phyloP scores from a whole-genome alignment of 2,888 invertebrate genomes.

The Beris chalybata region DNA sequence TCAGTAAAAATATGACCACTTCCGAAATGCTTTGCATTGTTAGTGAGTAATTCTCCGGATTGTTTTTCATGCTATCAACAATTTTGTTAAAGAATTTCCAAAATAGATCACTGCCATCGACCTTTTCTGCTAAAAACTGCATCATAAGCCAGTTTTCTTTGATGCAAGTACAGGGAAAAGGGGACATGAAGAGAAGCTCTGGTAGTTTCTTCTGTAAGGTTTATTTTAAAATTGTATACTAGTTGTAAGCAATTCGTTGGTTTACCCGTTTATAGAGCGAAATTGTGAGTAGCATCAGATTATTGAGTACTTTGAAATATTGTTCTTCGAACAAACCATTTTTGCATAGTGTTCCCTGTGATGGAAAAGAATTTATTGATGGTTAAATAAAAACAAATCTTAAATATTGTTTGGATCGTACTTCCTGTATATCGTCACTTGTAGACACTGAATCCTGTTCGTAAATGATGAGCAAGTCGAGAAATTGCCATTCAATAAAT shows the following conservation, averaged over 20 bases:
- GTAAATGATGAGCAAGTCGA: conserved; percentile 49
- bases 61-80: conserved; percentile 47
- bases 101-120: conserved; percentile 48
- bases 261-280: conserved; percentile 45
- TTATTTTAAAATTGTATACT: too few relatives aligned
- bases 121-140: conserved; percentile 55
- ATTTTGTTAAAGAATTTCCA: conserved; percentile 57
- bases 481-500: conserved; percentile 52
- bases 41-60: conserved; percentile 42
- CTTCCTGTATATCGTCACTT: conserved; percentile 38
- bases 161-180: conserved; percentile 62
- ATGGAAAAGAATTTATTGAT: background rate
- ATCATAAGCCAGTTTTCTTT: conserved; percentile 63
- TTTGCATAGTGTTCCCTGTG: conserved; percentile 9
- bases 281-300: conserved; percentile 46
- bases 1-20: conserved; percentile 57
- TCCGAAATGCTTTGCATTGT: conserved; percentile 45
- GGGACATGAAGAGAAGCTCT: conserved; percentile 57
- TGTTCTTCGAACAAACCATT: conserved; percentile 40
- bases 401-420: background rate
- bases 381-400: too few relatives aligned
- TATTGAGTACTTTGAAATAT: conserved; percentile 45
- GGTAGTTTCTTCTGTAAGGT: conserved; percentile 21
- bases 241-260: too few relatives aligned
- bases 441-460: conserved; percentile 36